Conservation (phyloP, 2,888 invertebrate genomes). For the Cantharis lateralis region DNA sequence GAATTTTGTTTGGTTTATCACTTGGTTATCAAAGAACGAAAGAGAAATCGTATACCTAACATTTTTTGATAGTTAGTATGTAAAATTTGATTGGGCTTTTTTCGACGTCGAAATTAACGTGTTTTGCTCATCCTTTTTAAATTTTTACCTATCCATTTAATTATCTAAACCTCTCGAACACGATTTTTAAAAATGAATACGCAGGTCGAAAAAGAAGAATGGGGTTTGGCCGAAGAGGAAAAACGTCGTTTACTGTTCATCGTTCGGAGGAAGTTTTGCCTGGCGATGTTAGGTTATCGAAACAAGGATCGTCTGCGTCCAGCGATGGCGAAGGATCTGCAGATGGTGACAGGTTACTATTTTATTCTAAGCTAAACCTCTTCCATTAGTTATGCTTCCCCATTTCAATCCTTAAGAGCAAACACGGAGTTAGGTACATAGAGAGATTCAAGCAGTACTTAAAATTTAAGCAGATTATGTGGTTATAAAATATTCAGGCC, state of each 20-base stretch:
- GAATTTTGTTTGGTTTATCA: conserved; percentile 35
- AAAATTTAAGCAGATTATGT: conserved; percentile 4
- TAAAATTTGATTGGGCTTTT: not conserved
- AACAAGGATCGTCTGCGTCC: conserved; percentile 89
- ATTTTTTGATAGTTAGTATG: not conserved
- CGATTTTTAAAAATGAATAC: conserved; percentile 16
- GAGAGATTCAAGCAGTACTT: conserved; percentile 46
- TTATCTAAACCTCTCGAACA: not conserved
- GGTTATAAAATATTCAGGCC: not conserved
- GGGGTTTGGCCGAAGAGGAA: conserved; percentile 93
- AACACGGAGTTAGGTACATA: conserved; percentile 50
- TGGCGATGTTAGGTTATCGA: conserved; percentile 73
- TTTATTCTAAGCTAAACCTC: not conserved
- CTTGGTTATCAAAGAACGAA: not conserved
- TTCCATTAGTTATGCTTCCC: conserved; percentile 27
- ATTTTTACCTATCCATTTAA: not conserved
- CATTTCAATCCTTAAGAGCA: conserved; percentile 31
- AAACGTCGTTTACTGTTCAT: conserved; percentile 96
- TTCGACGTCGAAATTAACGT: conserved; percentile 10
- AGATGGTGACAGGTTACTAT: conserved; percentile 82
- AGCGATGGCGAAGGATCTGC: conserved; percentile 86
- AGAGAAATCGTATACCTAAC: not conserved
- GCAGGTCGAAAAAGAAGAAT: conserved; percentile 91
- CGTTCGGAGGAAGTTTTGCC: conserved; percentile 97
- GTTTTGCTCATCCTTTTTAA: conserved; percentile 19